These are phyloP conservation scores for Gila robusta DNA, from an alignment of 2,797 vertebrate genomes.

Conservation along the genomic window DNA sequence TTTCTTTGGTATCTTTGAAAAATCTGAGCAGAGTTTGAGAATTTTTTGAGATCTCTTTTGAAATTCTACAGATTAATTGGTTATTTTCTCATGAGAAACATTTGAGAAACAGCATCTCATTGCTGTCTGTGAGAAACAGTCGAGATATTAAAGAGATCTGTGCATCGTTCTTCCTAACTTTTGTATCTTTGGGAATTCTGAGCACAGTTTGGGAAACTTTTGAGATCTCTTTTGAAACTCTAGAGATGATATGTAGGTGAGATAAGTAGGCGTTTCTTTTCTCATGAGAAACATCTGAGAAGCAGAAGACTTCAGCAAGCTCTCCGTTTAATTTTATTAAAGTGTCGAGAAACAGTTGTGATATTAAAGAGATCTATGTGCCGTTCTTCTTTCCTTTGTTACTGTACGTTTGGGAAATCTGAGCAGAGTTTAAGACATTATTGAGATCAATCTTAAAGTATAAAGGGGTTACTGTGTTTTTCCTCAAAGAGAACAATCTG, in stretches of 20 bases:
- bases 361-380: background rate
- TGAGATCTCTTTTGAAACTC: background rate
- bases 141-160: background rate
- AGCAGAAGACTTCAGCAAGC: background rate
- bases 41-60: background rate
- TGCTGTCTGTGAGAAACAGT: background rate
- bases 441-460: background rate
- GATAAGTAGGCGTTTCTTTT: too few relatives aligned
- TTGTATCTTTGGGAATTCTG: background rate
- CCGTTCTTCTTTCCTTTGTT: background rate
- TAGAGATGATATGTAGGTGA: background rate
- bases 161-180: background rate
- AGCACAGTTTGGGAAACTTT: background rate
- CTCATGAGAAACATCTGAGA: background rate
- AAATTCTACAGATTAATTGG: background rate
- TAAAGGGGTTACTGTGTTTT: background rate
- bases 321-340: background rate
- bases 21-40: background rate
- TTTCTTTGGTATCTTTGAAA: background rate
- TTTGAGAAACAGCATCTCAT: too few relatives aligned
- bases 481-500: background rate
- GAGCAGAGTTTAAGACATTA: background rate
- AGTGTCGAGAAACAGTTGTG: background rate
- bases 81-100: too few relatives aligned
- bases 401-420: background rate